Evolutionary conservation across 2,888 invertebrate species (phyloP).

Genomic region (Micropterix aruncella): DNA sequence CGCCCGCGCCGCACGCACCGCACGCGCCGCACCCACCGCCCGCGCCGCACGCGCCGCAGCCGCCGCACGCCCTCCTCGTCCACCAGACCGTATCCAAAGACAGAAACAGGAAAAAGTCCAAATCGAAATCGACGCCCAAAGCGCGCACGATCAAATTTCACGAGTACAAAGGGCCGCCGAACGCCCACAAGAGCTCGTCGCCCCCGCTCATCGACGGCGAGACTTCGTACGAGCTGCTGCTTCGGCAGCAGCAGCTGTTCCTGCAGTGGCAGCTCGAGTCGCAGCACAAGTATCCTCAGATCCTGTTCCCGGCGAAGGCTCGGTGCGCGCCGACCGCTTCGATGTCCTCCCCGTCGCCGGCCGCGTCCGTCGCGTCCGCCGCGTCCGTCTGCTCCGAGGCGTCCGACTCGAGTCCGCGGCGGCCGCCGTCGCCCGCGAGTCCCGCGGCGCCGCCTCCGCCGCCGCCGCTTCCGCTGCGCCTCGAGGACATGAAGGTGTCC

Average conservation of each 20-base stretch:
- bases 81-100: slow-evolving; percentile 43
- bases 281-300: slow-evolving; percentile 72
- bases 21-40: slow-evolving; percentile 66
- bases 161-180: slow-evolving; percentile 90
- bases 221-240: slow-evolving; percentile 78
- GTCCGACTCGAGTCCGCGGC: slow-evolving; percentile 26
- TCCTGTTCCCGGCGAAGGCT: slow-evolving; percentile 29
- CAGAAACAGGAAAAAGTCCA: slow-evolving; percentile 68
- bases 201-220: slow-evolving; percentile 42
- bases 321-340: slow-evolving; percentile 40
- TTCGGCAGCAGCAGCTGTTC: slow-evolving; percentile 89
- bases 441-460: slow-evolving; percentile 25
- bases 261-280: slow-evolving; percentile 75
- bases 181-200: slow-evolving; percentile 61
- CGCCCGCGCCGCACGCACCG: slow-evolving; percentile 51
- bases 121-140: slow-evolving; percentile 68
- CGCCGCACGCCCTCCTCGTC: slow-evolving; percentile 71
- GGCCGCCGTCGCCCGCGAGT: slow-evolving; percentile 36
- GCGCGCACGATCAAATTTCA: slow-evolving; percentile 90
- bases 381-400: slow-evolving; percentile 24
- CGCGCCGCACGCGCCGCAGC: slow-evolving; percentile 75
- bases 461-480: slow-evolving; percentile 38
- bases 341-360: slow-evolving; percentile 29
- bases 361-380: slow-evolving; percentile 22
- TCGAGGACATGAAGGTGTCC: slow-evolving; percentile 94